Evolutionary conservation across 2,113 vertebrate genomes (phyloP).

Genomic region (Amphilophus citrinellus): DNA sequence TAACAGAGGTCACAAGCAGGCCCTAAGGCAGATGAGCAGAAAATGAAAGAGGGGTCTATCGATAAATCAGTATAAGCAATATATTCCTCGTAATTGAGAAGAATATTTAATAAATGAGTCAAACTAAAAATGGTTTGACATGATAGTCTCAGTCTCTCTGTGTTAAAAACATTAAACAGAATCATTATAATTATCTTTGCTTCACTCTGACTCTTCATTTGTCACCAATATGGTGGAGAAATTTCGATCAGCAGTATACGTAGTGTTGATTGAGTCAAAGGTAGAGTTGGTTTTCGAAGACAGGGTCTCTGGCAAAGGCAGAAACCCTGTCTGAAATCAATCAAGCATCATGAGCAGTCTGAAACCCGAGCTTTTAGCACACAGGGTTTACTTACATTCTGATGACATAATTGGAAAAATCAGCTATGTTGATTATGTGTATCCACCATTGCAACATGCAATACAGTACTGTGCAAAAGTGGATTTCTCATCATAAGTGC

Average conservation of each 20-base stretch:
- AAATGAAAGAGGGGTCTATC: neutral
- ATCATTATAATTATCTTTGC: neutral
- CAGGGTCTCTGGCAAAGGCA: slow-evolving; percentile 63
- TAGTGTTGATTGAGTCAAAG: slow-evolving; percentile 57
- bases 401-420: too few species aligned
- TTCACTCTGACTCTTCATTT: slow-evolving; percentile 23
- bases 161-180: slow-evolving; percentile 34
- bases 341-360: neutral
- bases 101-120: neutral
- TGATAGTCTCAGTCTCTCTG: neutral
- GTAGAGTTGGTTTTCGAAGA: slow-evolving; percentile 59
- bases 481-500: neutral
- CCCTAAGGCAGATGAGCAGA: neutral
- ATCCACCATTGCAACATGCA: neutral
- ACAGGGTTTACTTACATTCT: neutral
- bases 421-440: neutral
- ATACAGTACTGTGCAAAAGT: neutral
- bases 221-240: slow-evolving; percentile 21
- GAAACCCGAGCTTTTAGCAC: neutral
- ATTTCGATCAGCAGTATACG: slow-evolving; percentile 24
- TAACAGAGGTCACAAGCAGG: neutral
- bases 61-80: neutral
- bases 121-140: neutral
- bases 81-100: neutral
- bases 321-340: neutral